These are phyloP conservation scores for Rhinatrema bivittatum DNA, from an alignment of 2,797 vertebrate species.

Conservation along the genomic window DNA sequence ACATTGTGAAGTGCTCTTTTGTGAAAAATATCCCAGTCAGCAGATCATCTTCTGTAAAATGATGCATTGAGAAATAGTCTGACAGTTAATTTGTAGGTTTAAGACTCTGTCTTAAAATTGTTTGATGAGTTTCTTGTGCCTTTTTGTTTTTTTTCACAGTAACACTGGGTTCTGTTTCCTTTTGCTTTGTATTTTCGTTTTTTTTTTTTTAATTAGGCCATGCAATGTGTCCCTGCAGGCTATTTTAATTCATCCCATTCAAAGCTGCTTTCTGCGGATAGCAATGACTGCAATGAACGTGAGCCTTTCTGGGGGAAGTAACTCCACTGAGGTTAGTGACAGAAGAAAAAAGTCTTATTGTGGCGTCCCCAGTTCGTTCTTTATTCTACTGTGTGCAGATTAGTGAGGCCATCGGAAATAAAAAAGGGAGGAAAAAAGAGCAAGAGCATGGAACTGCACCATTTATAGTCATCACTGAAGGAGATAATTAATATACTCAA, in stretches of 20 bases:
- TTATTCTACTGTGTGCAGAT: background rate
- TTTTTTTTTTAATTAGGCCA: background rate
- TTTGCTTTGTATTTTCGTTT: background rate
- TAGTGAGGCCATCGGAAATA: background rate
- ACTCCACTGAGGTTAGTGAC: background rate
- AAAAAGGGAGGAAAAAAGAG: background rate
- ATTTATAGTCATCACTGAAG: background rate
- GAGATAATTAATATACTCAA: background rate
- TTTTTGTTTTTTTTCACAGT: too few species aligned
- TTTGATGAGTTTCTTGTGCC: too few species aligned
- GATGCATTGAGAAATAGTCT: too few species aligned
- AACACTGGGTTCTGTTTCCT: background rate
- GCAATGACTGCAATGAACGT: background rate
- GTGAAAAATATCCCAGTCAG: too few species aligned
- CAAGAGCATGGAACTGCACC: background rate
- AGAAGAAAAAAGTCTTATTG: background rate
- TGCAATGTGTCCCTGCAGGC: background rate
- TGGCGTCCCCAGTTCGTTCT: background rate
- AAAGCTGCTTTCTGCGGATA: background rate
- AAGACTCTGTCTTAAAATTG: too few species aligned
- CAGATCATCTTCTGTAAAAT: too few species aligned
- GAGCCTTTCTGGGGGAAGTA: background rate
- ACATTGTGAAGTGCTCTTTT: too few species aligned
- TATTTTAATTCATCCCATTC: background rate
- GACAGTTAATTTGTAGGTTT: too few species aligned